Evolutionary conservation across 2,888 invertebrate species (phyloP).

Genomic region (Macaria liturata): DNA sequence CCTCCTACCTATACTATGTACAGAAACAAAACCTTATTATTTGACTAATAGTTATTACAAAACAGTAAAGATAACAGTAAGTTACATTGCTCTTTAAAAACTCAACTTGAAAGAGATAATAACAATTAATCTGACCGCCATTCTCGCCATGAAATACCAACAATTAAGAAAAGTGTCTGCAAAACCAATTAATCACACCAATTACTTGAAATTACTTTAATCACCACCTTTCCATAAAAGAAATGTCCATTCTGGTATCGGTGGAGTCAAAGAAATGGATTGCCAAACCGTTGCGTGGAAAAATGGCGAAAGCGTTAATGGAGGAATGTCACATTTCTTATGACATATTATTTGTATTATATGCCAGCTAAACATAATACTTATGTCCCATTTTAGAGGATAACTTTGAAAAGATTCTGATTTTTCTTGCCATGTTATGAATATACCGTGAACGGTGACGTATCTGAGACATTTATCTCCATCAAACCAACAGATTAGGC

Average conservation of each 20-base stretch:
- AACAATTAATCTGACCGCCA: slow-evolving; percentile 11
- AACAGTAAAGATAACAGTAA: slow-evolving; percentile 5
- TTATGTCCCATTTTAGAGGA: no score
- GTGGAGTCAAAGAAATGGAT: slow-evolving; percentile 8
- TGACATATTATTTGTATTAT: neutral
- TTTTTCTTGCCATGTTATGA: no score
- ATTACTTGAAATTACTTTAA: slow-evolving; percentile 26
- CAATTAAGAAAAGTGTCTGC: slow-evolving; percentile 18
- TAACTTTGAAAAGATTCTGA: no score
- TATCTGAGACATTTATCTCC: no score
- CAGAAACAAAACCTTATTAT: no score
- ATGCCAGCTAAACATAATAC: no score
- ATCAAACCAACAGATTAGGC: no score
- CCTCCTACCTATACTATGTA: no score
- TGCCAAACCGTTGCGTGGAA: neutral
- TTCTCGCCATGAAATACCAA: slow-evolving; percentile 9
- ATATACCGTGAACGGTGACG: no score
- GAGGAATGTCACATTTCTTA: slow-evolving; percentile 1
- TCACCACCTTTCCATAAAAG: slow-evolving; percentile 19
- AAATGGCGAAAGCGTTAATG: neutral
- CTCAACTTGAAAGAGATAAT: neutral
- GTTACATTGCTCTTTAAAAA: slow-evolving; percentile 5
- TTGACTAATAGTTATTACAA: slow-evolving; percentile 9
- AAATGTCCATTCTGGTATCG: slow-evolving; percentile 12
- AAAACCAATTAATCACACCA: slow-evolving; percentile 25